phyloP scores from a whole-genome alignment of 2,797 vertebrate species.

The Sebastes ruberrimus region DNA sequence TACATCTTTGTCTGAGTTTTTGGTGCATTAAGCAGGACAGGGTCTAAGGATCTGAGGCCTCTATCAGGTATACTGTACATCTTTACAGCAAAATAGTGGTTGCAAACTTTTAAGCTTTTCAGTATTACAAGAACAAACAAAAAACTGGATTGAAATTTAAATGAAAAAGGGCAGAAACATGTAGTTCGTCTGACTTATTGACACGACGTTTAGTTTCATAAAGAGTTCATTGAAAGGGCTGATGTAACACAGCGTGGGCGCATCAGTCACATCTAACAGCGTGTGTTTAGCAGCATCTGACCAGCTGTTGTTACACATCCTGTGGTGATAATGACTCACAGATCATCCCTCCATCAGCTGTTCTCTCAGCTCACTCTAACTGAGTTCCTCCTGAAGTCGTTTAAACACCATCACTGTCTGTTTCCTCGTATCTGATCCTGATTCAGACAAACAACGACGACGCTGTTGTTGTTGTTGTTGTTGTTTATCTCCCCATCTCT shows the following conservation, averaged over 20 bases:
- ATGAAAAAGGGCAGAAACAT: too few relatives aligned
- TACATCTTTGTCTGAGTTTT: too few relatives aligned
- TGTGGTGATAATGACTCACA: background rate
- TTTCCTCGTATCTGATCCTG: background rate
- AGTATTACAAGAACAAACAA: too few relatives aligned
- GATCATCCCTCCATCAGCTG: background rate
- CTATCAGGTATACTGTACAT: too few relatives aligned
- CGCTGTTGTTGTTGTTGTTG: background rate
- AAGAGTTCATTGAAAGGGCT: background rate
- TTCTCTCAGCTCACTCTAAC: background rate
- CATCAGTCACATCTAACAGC: background rate
- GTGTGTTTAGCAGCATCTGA: background rate
- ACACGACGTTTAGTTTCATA: too few relatives aligned
- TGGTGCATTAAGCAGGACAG: too few relatives aligned
- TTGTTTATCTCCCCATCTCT: background rate
- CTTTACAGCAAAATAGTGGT: too few relatives aligned
- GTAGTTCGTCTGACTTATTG: too few relatives aligned
- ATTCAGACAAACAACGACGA: background rate
- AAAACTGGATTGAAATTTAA: too few relatives aligned
- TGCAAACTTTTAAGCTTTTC: accelerated
- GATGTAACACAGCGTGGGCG: background rate
- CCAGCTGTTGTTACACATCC: background rate
- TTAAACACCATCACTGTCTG: background rate
- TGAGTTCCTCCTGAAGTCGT: background rate
- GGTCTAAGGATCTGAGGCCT: too few relatives aligned